A percentile compares a stretch with the other conserved stretches of the same genome.
phyloP scores from a whole-genome alignment of 2,797 vertebrate genomes.

The Sebastes nivosus region DNA sequence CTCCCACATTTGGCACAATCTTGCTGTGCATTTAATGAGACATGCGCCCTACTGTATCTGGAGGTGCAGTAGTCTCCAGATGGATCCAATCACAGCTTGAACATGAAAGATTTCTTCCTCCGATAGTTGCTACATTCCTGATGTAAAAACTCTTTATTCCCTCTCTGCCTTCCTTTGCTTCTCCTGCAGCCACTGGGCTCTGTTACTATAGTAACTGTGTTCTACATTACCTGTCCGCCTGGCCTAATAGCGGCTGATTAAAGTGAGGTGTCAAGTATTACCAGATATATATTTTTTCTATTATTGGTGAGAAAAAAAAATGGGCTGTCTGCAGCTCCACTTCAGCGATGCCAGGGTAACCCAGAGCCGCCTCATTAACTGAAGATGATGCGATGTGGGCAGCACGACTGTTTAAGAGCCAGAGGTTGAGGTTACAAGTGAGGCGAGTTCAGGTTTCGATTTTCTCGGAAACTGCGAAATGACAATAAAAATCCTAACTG shows the following conservation, averaged over 20 bases:
- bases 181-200: conserved; percentile 33
- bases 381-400: neutral
- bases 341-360: neutral
- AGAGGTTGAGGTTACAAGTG: neutral
- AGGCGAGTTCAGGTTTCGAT: neutral
- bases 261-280: conserved; percentile 21
- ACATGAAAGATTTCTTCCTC: conserved; percentile 18
- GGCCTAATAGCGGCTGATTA: conserved; percentile 35
- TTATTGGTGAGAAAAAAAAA: neutral
- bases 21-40: neutral
- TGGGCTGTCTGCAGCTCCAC: neutral
- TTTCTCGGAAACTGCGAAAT: neutral
- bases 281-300: conserved; percentile 1
- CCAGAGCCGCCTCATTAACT: conserved; percentile 19
- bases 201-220: conserved; percentile 69
- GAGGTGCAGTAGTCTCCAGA: neutral
- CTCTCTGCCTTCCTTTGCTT: conserved; percentile 19
- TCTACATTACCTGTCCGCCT: conserved; percentile 30
- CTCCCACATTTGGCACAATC: neutral
- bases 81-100: conserved; percentile 29
- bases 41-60: neutral
- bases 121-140: neutral
- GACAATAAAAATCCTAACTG: neutral
- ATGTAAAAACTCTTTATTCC: conserved; percentile 18
- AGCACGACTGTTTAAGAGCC: neutral